These are phyloP conservation scores for Meteorus sp. DNA, from an alignment of 1,140 invertebrate genomes.

Conservation along the genomic window DNA sequence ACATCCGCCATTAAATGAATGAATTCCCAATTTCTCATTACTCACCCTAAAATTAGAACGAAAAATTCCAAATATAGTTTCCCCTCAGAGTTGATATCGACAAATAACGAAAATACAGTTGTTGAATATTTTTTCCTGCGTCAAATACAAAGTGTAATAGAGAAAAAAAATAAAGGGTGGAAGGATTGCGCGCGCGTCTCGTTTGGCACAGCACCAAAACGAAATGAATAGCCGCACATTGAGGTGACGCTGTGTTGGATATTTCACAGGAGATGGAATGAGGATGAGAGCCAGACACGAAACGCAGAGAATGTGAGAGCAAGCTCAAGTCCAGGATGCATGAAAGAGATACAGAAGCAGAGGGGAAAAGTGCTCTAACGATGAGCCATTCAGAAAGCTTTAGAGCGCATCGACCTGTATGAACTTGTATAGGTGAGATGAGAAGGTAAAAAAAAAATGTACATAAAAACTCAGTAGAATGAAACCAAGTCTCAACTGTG, in stretches of 20 bases:
- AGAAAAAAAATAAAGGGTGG: too few relatives aligned
- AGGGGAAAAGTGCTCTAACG: conserved; percentile 36
- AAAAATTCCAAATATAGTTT: too few relatives aligned
- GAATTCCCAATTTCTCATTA: too few relatives aligned
- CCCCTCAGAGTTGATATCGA: too few relatives aligned
- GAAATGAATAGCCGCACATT: conserved; percentile 32
- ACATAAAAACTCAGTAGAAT: conserved; percentile 4
- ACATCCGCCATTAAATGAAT: too few relatives aligned
- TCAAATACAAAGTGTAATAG: too few relatives aligned
- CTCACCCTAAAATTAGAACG: too few relatives aligned
- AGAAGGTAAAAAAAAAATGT: conserved; percentile 23
- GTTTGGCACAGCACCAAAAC: conserved; percentile 28
- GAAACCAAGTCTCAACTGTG: conserved; percentile 7
- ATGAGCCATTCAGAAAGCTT: conserved; percentile 32
- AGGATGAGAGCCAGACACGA: conserved; percentile 7
- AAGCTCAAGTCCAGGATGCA: neutral
- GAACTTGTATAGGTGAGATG: conserved; percentile 19
- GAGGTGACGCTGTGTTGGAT: conserved; percentile 23
- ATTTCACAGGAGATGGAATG: conserved; percentile 7
- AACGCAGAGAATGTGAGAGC: neutral
- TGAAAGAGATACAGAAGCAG: conserved; percentile 14
- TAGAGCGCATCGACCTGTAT: conserved; percentile 32
- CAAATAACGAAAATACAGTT: too few relatives aligned
- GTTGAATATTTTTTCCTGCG: conserved; percentile 24
- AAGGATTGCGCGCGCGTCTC: conserved; percentile 19